Conservation (phyloP, 2,113 vertebrate genomes). For the Lycaon pictus region DNA sequence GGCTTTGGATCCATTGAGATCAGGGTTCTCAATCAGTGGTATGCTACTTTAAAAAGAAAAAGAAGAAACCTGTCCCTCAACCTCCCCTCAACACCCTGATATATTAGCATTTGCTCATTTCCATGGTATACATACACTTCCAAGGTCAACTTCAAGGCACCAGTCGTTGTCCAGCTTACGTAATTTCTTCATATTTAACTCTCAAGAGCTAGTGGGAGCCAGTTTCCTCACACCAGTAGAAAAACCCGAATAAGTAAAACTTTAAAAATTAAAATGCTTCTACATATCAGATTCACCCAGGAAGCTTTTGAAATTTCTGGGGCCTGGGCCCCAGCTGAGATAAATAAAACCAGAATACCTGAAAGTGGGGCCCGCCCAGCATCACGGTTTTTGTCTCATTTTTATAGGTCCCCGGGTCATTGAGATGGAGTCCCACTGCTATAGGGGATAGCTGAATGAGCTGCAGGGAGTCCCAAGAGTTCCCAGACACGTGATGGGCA, state of each 20-base stretch:
- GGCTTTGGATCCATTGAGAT: neutral
- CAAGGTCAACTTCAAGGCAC: neutral
- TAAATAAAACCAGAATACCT: neutral
- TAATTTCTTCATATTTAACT: conserved; percentile 2
- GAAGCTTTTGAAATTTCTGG: neutral
- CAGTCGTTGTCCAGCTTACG: neutral
- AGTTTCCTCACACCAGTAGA: neutral
- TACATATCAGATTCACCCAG: neutral
- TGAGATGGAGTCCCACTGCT: no score
- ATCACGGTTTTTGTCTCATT: neutral
- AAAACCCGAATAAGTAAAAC: neutral
- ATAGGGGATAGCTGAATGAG: neutral
- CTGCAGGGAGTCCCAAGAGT: neutral
- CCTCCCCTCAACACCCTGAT: neutral
- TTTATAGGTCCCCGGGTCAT: neutral
- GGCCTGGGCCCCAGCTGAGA: no score
- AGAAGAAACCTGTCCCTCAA: neutral
- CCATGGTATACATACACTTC: neutral
- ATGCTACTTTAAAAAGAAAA: neutral
- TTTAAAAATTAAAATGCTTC: neutral
- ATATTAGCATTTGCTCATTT: neutral
- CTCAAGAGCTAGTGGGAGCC: neutral
- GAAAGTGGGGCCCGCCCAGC: neutral
- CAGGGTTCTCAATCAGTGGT: neutral
- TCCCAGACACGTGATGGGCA: neutral